Evolutionary conservation across 1,140 invertebrate species (phyloP).

Genomic region (Drosophila pectinifera): DNA sequence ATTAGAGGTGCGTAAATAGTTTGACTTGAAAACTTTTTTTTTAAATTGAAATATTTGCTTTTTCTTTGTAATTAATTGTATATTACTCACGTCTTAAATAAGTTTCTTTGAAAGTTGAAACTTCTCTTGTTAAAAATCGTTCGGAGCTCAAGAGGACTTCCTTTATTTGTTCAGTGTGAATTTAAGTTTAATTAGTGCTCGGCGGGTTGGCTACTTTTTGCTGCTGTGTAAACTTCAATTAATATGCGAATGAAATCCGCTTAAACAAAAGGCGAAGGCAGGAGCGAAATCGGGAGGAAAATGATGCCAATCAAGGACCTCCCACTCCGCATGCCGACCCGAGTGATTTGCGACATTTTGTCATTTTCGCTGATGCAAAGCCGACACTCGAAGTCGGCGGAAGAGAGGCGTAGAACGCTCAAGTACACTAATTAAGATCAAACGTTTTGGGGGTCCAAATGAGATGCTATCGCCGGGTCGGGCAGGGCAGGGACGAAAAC

Average conservation of each 20-base stretch:
- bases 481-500: slow-evolving; percentile 12
- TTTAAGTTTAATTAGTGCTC: slow-evolving; percentile 56
- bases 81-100: neutral
- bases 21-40: no score
- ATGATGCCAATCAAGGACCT: slow-evolving; percentile 70
- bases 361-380: slow-evolving; percentile 80
- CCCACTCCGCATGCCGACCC: slow-evolving; percentile 17
- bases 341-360: slow-evolving; percentile 79
- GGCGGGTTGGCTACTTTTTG: slow-evolving; percentile 42
- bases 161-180: neutral
- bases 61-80: neutral
- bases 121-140: neutral
- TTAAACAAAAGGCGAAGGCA: slow-evolving; percentile 68
- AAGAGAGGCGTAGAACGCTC: slow-evolving; percentile 48
- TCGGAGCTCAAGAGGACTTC: neutral
- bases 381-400: slow-evolving; percentile 63
- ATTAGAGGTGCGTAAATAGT: no score
- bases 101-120: neutral
- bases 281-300: slow-evolving; percentile 29
- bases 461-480: slow-evolving; percentile 61
- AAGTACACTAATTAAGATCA: slow-evolving; percentile 83
- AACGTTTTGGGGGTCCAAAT: slow-evolving; percentile 68
- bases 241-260: slow-evolving; percentile 81
- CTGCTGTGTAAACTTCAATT: slow-evolving; percentile 78
- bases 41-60: neutral